Evolutionary conservation across 2,113 vertebrate species (phyloP).

Genomic region (Excalfactoria chinensis): DNA sequence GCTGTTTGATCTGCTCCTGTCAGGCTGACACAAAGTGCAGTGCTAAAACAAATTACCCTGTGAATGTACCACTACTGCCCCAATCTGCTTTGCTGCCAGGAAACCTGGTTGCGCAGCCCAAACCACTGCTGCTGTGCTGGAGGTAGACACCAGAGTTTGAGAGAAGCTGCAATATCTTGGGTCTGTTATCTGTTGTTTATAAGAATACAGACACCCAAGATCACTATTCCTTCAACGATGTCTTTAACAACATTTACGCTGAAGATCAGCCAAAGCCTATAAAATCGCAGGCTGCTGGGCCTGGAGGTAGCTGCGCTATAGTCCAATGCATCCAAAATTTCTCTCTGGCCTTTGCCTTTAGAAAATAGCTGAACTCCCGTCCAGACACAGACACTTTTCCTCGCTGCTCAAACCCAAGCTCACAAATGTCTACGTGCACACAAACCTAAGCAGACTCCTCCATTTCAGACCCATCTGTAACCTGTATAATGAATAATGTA

Average conservation of each 20-base stretch:
- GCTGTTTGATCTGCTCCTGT: accelerated
- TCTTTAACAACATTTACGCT: background rate
- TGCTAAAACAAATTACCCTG: background rate
- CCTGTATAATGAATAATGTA: conserved; percentile 21
- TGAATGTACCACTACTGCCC: accelerated
- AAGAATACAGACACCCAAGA: background rate
- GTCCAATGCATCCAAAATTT: background rate
- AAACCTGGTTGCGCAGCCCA: accelerated
- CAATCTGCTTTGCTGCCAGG: background rate
- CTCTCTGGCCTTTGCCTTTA: background rate
- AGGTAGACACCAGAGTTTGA: background rate
- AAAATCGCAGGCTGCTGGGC: background rate
- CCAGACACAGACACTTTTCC: background rate
- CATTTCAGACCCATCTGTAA: conserved; percentile 34
- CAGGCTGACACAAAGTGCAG: background rate
- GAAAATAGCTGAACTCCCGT: background rate
- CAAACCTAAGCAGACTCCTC: background rate
- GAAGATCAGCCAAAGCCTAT: background rate
- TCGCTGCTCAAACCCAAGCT: accelerated
- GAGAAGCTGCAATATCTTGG: background rate
- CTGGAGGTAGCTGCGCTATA: background rate
- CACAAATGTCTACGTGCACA: background rate
- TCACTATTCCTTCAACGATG: background rate
- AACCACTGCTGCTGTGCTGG: background rate
- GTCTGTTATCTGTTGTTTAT: background rate